Base-by-base conservation (phyloP, 2,888 invertebrate species). In the Drosophila eohydei region DNA sequence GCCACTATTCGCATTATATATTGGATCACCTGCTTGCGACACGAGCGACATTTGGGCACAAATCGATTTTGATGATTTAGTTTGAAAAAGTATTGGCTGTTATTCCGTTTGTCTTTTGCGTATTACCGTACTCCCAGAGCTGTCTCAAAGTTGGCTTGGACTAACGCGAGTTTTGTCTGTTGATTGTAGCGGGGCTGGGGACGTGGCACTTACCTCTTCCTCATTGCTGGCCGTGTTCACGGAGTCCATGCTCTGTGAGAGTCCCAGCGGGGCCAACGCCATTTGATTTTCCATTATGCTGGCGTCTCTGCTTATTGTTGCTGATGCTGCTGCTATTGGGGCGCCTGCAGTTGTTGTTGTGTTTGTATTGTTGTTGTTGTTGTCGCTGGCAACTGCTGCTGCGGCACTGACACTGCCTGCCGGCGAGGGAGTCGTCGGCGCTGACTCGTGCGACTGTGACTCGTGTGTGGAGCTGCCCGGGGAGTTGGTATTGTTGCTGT, bases 201-300 rank as follows among this genome's bases (percentile, higher is more conserved):
- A 44, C n/a, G 66, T 69, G 48, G 51, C 46, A 93, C 96, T 95
- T 92, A 98, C 98, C 98, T 98, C 98, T 95, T 98, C 98, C 94
- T 98, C 98, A 93, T 97, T 97, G 93, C 97, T 97, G 92, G 96
- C 96, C 90, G 98, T 98, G 94, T 98, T 98, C 93, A 98, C 98
- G 91, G 98, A 98, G 94, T 98, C 98, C 98, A 98, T 98, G 94
- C 98, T 98, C 94, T 98, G 98, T 93, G 98, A 98, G 92, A 97
- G 95, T 91, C 97, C 96, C 92, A 96, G 94, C 92, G 95, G 95
- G 84, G 95, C 95, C 83, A 95, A 94, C 83, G 95, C 95, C 92
- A 93, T 93, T 91, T 92, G 92, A 90, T 93, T 93, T 79, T 93
- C 93, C 92, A 92, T 92, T 78, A 89, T 90, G 80, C 77, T 81